These are phyloP conservation scores for Dicyrtoma fusca DNA, from an alignment of 2,888 invertebrate species.

Conservation along the genomic window DNA sequence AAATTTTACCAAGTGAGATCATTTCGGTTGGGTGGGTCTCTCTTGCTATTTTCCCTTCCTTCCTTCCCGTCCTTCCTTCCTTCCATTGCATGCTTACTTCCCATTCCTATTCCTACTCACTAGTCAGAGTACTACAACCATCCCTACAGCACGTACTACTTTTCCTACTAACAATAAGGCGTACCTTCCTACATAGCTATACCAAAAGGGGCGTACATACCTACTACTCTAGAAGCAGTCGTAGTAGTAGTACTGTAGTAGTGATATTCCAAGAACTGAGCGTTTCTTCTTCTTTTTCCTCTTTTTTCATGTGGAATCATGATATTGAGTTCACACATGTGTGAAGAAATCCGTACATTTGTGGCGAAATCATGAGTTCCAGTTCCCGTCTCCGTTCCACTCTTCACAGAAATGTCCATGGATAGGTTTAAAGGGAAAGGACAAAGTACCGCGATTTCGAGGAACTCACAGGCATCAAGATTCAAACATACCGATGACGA, in stretches of 20 bases:
- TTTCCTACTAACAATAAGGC: too few species aligned
- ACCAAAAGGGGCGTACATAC: too few species aligned
- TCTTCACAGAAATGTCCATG: not conserved
- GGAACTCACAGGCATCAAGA: too few species aligned
- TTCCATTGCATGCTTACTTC: conserved; percentile 12
- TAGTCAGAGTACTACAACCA: not conserved
- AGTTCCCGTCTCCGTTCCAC: not conserved
- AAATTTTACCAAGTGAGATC: conserved; percentile 51
- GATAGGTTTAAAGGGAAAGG: not conserved
- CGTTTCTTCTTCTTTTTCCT: not conserved
- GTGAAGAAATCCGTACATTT: conserved; percentile 39
- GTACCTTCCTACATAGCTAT: too few species aligned
- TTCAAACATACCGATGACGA: too few species aligned
- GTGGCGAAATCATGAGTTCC: conserved; percentile 28
- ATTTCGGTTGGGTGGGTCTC: conserved; percentile 30
- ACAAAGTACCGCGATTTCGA: not conserved
- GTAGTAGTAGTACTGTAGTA: too few species aligned
- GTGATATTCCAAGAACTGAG: conserved; percentile 4
- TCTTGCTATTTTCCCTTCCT: not conserved
- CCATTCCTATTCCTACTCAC: conserved; percentile 17
- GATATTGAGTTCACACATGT: conserved; percentile 41
- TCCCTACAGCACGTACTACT: too few species aligned
- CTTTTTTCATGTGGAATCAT: conserved; percentile 20
- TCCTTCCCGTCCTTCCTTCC: not conserved
- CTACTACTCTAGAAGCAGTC: too few species aligned